These are phyloP conservation scores for Aplocera efformata DNA, from an alignment of 2,888 invertebrate genomes.

Conservation along the genomic window DNA sequence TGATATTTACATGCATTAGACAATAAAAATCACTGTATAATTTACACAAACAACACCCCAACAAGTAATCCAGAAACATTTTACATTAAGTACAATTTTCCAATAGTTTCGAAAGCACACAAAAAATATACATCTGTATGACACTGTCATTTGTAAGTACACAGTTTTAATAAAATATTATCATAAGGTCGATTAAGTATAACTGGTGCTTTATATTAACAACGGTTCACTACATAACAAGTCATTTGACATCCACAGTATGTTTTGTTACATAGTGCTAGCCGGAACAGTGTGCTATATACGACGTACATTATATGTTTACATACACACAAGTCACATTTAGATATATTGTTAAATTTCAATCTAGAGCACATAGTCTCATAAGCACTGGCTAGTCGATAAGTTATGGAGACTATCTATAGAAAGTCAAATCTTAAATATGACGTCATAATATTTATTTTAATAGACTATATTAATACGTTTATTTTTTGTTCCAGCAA, in stretches of 20 bases:
- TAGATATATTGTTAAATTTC: constrained; percentile 2
- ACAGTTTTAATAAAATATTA: constrained; percentile 36
- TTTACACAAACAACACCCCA: constrained; percentile 67
- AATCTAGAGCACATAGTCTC: too few relatives aligned
- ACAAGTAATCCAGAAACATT: constrained; percentile 62
- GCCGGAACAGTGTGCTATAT: constrained; percentile 5
- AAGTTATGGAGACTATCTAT: too few relatives aligned
- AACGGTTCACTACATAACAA: constrained; percentile 23
- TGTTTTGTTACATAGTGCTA: constrained; percentile 25
- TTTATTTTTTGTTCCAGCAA: too few relatives aligned
- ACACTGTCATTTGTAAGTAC: constrained; percentile 39
- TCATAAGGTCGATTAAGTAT: constrained; percentile 31
- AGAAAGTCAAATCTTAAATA: too few relatives aligned
- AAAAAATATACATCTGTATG: constrained; percentile 51
- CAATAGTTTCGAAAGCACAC: constrained; percentile 47
- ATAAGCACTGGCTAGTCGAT: too few relatives aligned
- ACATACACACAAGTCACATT: too few relatives aligned
- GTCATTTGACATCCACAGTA: constrained; percentile 3
- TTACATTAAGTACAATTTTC: constrained; percentile 64
- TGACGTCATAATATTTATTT: too few relatives aligned
- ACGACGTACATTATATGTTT: constrained; percentile 3
- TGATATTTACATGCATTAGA: constrained; percentile 73
- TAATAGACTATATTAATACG: too few relatives aligned
- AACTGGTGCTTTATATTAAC: constrained; percentile 22
- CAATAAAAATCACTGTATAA: constrained; percentile 66